Percentiles rank a stretch among this genome's conserved stretches.
Conservation (phyloP, 2,113 vertebrate genomes). For the Camelus dromedarius region DNA sequence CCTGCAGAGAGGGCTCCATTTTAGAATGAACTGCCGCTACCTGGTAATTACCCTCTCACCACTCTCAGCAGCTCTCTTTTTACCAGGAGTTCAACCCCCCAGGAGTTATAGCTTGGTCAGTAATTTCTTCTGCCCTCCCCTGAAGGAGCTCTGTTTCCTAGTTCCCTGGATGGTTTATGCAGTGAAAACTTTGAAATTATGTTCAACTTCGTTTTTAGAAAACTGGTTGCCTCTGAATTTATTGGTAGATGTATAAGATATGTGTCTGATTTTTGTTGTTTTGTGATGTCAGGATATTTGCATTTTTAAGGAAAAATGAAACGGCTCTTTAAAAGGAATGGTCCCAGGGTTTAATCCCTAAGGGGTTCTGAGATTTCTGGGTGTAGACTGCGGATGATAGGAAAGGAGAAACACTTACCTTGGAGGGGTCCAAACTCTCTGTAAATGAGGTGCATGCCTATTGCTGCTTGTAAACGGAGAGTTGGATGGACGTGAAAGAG, state of each 20-base stretch:
- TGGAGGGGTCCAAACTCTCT: neutral
- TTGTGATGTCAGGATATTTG: slow-evolving; percentile 18
- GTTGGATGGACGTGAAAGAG: neutral
- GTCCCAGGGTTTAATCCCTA: neutral
- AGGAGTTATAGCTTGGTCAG: slow-evolving; percentile 4
- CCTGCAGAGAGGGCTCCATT: slow-evolving; percentile 61
- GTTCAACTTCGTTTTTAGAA: slow-evolving; percentile 41
- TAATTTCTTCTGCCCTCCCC: neutral
- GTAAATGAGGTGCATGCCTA: neutral
- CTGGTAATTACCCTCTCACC: slow-evolving; percentile 57
- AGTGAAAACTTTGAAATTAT: neutral
- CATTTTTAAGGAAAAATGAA: slow-evolving; percentile 38
- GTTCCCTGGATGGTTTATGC: neutral
- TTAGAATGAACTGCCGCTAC: slow-evolving; percentile 46
- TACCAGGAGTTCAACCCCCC: neutral
- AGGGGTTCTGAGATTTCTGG: neutral
- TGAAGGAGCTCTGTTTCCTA: slow-evolving; percentile 11
- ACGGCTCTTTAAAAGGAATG: neutral
- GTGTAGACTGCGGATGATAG: neutral
- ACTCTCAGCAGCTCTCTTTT: slow-evolving; percentile 32
- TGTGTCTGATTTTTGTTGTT: neutral
- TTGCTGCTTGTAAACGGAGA: neutral
- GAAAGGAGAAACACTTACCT: neutral
- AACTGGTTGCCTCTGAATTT: neutral
- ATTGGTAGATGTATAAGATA: neutral